A percentile compares a stretch with the other conserved stretches of the same genome.
phyloP scores from a whole-genome alignment of 1,140 invertebrate species.

The Heterodera carotae region DNA sequence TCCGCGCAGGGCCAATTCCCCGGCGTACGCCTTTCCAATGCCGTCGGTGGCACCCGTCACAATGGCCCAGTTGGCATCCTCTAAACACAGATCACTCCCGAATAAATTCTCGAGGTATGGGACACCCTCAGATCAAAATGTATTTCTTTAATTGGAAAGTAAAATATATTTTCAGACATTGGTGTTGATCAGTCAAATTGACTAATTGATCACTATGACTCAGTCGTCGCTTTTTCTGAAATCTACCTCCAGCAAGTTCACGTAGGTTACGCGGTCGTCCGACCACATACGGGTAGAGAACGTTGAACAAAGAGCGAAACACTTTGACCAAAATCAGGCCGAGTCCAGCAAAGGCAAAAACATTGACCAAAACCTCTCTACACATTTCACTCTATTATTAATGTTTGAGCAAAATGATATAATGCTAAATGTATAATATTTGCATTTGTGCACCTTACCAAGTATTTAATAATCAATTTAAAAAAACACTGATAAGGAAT shows the following conservation, averaged over 20 bases:
- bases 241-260: neutral
- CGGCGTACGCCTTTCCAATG: conserved; percentile 59
- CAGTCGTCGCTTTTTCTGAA: neutral
- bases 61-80: conserved; percentile 25
- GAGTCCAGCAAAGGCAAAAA: neutral
- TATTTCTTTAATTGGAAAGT: too few species aligned
- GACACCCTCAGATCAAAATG: too few species aligned
- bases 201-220: too few species aligned
- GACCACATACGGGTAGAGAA: conserved; percentile 4
- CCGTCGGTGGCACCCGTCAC: conserved; percentile 60
- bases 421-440: too few species aligned
- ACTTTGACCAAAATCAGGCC: neutral
- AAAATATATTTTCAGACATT: too few species aligned
- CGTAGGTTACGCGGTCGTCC: neutral
- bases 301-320: neutral
- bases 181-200: too few species aligned
- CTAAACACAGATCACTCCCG: neutral
- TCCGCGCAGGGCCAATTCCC: conserved; percentile 52
- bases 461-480: too few species aligned
- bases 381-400: too few species aligned
- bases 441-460: too few species aligned
- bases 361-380: neutral
- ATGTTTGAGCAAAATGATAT: too few species aligned
- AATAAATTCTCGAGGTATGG: too few species aligned
- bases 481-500: too few species aligned